Evolutionary conservation across 1,140 invertebrate genomes (phyloP).

Genomic region (Pomacea maculata): DNA sequence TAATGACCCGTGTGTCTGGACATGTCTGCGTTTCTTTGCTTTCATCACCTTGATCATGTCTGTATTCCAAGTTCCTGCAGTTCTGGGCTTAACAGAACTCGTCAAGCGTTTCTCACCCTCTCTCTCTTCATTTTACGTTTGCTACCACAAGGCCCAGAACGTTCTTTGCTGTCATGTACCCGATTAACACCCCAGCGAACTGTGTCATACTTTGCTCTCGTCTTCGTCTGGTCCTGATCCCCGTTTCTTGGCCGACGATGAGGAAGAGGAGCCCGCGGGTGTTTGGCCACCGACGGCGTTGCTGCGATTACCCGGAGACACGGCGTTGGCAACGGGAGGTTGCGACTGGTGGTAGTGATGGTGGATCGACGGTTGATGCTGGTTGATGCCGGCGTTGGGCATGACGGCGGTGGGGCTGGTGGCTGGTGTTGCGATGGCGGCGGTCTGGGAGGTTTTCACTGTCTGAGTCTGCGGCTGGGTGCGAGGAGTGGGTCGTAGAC

Average conservation of each 20-base stretch:
- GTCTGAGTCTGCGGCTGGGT: slow-evolving; percentile 51
- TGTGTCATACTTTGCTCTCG: slow-evolving; percentile 37
- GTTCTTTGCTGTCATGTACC: not conserved
- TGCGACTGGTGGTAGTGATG: slow-evolving; percentile 4
- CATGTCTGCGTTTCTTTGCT: too few species aligned
- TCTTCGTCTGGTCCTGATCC: slow-evolving; percentile 31
- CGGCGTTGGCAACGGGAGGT: not conserved
- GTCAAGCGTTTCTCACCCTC: not conserved
- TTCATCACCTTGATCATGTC: too few species aligned
- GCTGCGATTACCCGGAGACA: not conserved
- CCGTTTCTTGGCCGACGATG: not conserved
- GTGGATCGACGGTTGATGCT: slow-evolving; percentile 2
- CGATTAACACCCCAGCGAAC: not conserved
- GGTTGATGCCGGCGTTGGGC: slow-evolving; percentile 11
- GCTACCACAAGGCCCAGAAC: not conserved
- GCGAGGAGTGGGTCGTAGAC: slow-evolving; percentile 45
- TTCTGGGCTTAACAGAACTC: too few species aligned
- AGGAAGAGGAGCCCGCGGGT: not conserved
- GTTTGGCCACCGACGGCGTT: slow-evolving; percentile 2
- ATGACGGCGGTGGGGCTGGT: slow-evolving; percentile 10
- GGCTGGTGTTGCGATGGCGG: slow-evolving; percentile 7
- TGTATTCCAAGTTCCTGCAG: too few species aligned
- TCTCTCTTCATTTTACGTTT: not conserved
- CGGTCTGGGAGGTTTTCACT: slow-evolving; percentile 10
- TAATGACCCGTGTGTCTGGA: too few species aligned